A percentile compares a stretch with the other conserved stretches of the same genome.
phyloP scores from a whole-genome alignment of 1,140 invertebrate species.

The Magallana ariakensis region DNA sequence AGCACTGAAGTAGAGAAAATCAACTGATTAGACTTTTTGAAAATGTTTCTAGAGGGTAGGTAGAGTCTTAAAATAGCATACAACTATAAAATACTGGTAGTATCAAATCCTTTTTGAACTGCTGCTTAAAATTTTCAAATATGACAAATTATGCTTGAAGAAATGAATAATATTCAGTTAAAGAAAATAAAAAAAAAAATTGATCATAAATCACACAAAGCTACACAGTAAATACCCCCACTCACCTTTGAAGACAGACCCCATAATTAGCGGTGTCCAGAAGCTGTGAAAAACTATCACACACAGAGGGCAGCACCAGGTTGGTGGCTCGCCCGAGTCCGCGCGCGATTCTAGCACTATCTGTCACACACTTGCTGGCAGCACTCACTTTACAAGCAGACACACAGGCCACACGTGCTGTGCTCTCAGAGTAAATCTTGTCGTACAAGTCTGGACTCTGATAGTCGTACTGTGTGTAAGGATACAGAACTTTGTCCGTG shows the following conservation, averaged over 20 bases:
- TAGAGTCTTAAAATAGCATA: too few relatives aligned
- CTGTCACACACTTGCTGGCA: constrained; percentile 37
- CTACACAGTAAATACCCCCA: not conserved
- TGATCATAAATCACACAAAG: too few relatives aligned
- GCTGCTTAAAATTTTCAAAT: too few relatives aligned
- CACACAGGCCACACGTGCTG: constrained; percentile 11
- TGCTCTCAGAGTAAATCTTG: not conserved
- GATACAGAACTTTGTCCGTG: constrained; percentile 6
- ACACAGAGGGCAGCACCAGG: not conserved
- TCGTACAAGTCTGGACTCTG: not conserved
- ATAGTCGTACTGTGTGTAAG: not conserved
- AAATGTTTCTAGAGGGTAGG: too few relatives aligned
- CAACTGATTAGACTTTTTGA: too few relatives aligned
- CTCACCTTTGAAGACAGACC: constrained; percentile 55
- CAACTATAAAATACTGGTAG: too few relatives aligned
- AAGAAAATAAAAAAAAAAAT: too few relatives aligned
- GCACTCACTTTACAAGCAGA: not conserved
- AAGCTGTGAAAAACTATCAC: constrained; percentile 40
- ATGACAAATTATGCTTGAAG: too few relatives aligned
- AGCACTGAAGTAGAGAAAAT: constrained; percentile 49
- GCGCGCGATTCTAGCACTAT: constrained; percentile 39
- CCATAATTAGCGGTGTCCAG: constrained; percentile 58
- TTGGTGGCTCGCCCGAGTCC: constrained; percentile 16
- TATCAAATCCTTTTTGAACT: too few relatives aligned
- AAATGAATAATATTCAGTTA: too few relatives aligned